phyloP scores from a whole-genome alignment of 2,888 invertebrate species.

The Drosophila maculinotata region DNA sequence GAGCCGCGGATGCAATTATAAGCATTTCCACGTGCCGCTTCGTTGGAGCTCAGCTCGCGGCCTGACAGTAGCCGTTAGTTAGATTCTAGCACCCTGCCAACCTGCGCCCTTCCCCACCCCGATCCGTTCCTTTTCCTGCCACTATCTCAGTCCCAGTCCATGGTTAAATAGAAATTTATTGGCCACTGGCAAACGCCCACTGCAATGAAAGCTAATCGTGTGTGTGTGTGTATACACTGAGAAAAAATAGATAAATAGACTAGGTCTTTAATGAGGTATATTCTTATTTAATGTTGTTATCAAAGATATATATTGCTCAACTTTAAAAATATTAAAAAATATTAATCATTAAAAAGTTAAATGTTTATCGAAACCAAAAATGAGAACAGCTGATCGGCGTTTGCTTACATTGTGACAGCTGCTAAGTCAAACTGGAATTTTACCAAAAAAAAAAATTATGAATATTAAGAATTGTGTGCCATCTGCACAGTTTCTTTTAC shows the following conservation, averaged over 20 bases:
- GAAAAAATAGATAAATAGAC: conserved; percentile 23
- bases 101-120: neutral
- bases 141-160: conserved; percentile 34
- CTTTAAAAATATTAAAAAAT: no score
- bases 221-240: conserved; percentile 38
- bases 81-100: conserved; percentile 12
- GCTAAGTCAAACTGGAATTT: no score
- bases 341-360: no score
- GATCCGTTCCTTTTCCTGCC: neutral
- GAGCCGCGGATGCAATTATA: conserved; percentile 77
- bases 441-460: no score
- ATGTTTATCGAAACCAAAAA: no score
- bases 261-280: conserved; percentile 9
- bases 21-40: conserved; percentile 80
- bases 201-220: conserved; percentile 44
- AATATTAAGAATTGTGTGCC: no score
- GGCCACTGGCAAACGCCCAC: conserved; percentile 68
- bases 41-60: conserved; percentile 61
- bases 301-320: no score
- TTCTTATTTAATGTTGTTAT: neutral
- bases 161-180: conserved; percentile 77
- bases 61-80: conserved; percentile 59
- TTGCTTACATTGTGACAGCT: no score
- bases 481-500: no score
- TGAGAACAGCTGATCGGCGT: no score